Evolutionary conservation across 1,140 invertebrate species (phyloP).

Genomic region (Neotoxoptera formosana): DNA sequence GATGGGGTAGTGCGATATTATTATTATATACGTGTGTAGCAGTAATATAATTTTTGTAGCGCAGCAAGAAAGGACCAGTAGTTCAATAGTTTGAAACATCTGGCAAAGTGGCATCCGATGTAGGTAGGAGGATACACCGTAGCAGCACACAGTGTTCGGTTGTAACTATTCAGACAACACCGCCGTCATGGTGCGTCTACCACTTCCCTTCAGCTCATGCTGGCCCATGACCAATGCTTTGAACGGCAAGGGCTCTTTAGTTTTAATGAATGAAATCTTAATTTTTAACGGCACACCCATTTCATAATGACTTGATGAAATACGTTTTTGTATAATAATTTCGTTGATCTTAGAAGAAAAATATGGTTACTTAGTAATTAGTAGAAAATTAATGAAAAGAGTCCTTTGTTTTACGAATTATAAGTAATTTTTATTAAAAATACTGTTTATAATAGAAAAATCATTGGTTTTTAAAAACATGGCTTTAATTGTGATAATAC

Average conservation of each 20-base stretch:
- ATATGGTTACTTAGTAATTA: background rate
- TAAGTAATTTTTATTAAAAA: background rate
- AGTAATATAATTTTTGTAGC: conserved; percentile 42
- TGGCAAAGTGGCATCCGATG: conserved; percentile 53
- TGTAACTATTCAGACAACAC: conserved; percentile 46
- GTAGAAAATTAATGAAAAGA: background rate
- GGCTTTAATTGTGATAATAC: background rate
- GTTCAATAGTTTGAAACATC: conserved; percentile 43
- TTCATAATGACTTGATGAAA: background rate
- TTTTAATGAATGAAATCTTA: conserved; percentile 33
- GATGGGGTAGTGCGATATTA: conserved; percentile 32
- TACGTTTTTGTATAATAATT: background rate
- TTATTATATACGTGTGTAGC: background rate
- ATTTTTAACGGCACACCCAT: conserved; percentile 14
- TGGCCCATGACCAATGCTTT: conserved; percentile 28
- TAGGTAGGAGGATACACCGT: conserved; percentile 51
- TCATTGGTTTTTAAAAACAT: background rate
- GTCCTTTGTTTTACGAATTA: background rate
- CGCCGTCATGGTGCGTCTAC: conserved; percentile 39
- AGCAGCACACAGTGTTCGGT: conserved; percentile 6
- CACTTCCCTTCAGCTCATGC: background rate
- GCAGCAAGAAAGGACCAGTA: conserved; percentile 40
- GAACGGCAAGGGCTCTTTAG: background rate
- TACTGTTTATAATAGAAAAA: background rate
- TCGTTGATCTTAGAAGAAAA: background rate